These are phyloP conservation scores for Phyllostomus discolor DNA, from an alignment of 2,113 vertebrate genomes.

Conservation along the genomic window DNA sequence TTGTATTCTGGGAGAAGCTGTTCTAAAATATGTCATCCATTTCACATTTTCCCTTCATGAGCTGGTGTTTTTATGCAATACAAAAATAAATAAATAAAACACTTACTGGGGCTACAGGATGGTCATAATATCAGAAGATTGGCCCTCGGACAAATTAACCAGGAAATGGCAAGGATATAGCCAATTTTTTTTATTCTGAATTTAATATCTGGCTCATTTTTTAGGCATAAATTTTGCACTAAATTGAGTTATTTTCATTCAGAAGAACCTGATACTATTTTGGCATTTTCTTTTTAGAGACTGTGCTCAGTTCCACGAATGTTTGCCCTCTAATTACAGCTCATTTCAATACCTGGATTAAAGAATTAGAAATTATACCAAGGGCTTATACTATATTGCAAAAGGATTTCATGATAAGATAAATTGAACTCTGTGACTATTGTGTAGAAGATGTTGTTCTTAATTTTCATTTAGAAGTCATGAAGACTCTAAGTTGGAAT, in stretches of 20 bases:
- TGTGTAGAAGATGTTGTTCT: background rate
- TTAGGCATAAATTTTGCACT: slow-evolving; percentile 65
- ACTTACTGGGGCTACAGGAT: slow-evolving; percentile 64
- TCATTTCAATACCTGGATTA: slow-evolving; percentile 58
- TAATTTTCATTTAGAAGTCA: background rate
- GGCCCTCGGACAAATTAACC: slow-evolving; percentile 63
- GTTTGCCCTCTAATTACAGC: slow-evolving; percentile 64
- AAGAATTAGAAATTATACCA: slow-evolving; percentile 47
- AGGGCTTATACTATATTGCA: background rate
- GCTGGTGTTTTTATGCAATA: slow-evolving; percentile 73
- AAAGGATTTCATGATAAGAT: slow-evolving; percentile 1
- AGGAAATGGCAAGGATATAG: slow-evolving; percentile 64
- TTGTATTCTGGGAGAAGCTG: slow-evolving; percentile 76
- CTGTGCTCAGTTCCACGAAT: slow-evolving; percentile 54
- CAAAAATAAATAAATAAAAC: slow-evolving; percentile 77
- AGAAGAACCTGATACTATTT: slow-evolving; percentile 67
- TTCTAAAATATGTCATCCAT: slow-evolving; percentile 78
- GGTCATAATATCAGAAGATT: slow-evolving; percentile 69
- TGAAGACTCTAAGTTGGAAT: background rate
- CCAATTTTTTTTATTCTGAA: slow-evolving; percentile 74
- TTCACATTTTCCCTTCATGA: slow-evolving; percentile 72
- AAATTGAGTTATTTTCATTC: slow-evolving; percentile 72
- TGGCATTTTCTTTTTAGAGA: slow-evolving; percentile 69
- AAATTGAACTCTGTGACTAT: background rate
- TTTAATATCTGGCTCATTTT: slow-evolving; percentile 75